Evolutionary conservation across 2,888 invertebrate species (phyloP), one percentile per base, ranked within the genome.

Genomic region (Scaptomyza reducta): DNA sequence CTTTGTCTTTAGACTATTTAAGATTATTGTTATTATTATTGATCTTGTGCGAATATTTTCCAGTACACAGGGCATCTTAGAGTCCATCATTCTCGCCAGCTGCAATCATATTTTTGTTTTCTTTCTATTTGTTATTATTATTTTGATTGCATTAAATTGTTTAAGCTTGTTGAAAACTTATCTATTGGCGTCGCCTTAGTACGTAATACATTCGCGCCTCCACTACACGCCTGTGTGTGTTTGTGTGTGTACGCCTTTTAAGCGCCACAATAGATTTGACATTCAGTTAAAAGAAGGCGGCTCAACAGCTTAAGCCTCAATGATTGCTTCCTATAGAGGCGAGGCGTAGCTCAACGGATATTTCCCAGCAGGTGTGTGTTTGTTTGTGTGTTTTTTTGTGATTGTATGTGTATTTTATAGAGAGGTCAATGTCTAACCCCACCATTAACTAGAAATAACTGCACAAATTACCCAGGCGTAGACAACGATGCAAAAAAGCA

Each of bases 261-360:
- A 81, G 74, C 74, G 71, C 62, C 56, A 62, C 70, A 84, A 87
- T 83, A 82, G 86, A 83, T 88, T 88, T 83, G 88, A 82, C 82
- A 88, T 88, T 83, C 82, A 73, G 79, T 79, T 88, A 83, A 71
- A 58, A 73, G 38, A 57, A 63, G 61, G 46, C 69, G 50, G 35
- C 53, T 47, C 41, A 13, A 31, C 18, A 10, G 40, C 56, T 59
- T 16, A 13, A 11, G 16, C 16, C 49, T 29, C 22, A 31, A 27
- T 44, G 18, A 9, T 16, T 33, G 33, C 27, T 45, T 55, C 38
- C 42, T 55, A 46, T 27, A 3, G 16, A 38, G 47, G 38, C 50
- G 50, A 60, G 70, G 64, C 63, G 53, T 70, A 66, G 60, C 71
- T 65, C 59, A 68, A 50, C 67, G 70, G 62, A 71, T 70, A 74